These are phyloP conservation scores for Anabas testudineus DNA, from an alignment of 2,797 vertebrate species.

Conservation along the genomic window DNA sequence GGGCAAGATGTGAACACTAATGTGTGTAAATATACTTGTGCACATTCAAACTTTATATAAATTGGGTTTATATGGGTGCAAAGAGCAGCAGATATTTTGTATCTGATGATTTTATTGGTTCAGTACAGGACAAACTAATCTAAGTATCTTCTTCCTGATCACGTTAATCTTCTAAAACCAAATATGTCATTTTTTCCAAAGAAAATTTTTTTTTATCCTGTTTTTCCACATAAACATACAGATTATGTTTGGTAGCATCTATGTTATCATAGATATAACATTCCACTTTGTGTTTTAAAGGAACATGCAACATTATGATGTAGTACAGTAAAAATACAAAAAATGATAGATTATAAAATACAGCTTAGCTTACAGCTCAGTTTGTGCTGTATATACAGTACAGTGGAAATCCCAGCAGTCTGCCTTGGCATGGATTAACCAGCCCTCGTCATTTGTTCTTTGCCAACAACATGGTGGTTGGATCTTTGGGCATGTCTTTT, in stretches of 20 bases:
- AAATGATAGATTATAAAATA: no score
- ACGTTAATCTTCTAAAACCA: background rate
- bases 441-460: conserved; percentile 38
- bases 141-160: background rate
- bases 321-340: no score
- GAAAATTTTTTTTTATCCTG: background rate
- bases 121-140: background rate
- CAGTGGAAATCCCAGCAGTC: conserved; percentile 37
- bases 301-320: background rate
- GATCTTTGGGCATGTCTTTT: conserved; percentile 34
- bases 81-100: background rate
- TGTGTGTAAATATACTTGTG: conserved; percentile 56
- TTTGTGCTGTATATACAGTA: conserved; percentile 54
- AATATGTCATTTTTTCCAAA: background rate
- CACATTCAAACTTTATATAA: conserved; percentile 9
- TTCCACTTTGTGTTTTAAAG: no score
- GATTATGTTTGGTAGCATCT: no score
- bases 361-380: background rate
- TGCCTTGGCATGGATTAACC: conserved; percentile 51
- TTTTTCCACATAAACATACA: no score
- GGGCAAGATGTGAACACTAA: conserved; percentile 60
- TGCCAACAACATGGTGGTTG: conserved; percentile 60
- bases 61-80: background rate
- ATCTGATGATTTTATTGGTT: background rate
- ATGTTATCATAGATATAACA: no score